phyloP scores from a whole-genome alignment of 2,797 vertebrate genomes.

The Argentina silus region DNA sequence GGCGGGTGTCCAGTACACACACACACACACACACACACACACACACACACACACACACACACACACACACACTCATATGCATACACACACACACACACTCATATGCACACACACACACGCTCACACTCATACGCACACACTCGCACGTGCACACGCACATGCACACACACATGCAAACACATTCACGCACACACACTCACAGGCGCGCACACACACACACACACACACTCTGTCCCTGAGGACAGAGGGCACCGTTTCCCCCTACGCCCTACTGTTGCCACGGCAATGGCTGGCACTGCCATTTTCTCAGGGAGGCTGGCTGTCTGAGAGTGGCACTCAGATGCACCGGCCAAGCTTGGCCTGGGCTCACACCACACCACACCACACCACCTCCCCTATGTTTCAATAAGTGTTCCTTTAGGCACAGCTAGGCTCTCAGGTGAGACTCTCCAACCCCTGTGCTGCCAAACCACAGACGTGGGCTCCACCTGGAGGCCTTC shows the following conservation, averaged over 20 bases:
- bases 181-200: not conserved
- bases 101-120: not conserved
- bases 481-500: slow-evolving; percentile 59
- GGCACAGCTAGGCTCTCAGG: slow-evolving; percentile 4
- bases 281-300: slow-evolving; percentile 31
- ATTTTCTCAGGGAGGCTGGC: slow-evolving; percentile 13
- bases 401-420: slow-evolving; percentile 15
- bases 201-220: no score
- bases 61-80: not conserved
- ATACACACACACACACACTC: slow-evolving; percentile 7
- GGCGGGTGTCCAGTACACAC: not conserved
- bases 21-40: no score
- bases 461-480: not conserved
- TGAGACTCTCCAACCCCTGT: not conserved
- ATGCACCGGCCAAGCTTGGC: not conserved
- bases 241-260: not conserved
- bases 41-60: not conserved
- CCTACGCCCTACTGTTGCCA: slow-evolving; percentile 31
- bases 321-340: slow-evolving; percentile 21
- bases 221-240: not conserved
- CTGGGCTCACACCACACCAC: not conserved
- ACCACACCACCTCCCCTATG: slow-evolving; percentile 11
- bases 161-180: no score
- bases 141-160: not conserved
- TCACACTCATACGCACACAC: not conserved